These are phyloP conservation scores for Cheilosia impressa DNA, from an alignment of 2,888 invertebrate genomes.

Conservation along the genomic window DNA sequence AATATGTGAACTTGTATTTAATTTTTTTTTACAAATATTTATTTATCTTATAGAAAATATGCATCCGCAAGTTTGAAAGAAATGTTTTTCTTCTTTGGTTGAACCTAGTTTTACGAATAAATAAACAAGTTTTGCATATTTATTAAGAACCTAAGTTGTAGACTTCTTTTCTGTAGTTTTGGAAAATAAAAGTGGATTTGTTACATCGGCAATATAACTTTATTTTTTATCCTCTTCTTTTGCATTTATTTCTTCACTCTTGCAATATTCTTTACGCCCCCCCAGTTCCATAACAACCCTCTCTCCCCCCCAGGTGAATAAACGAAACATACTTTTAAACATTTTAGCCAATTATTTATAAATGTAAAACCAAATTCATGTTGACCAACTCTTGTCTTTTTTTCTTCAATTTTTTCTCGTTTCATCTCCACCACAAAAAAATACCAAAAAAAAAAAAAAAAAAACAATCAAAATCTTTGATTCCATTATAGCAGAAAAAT, in stretches of 20 bases:
- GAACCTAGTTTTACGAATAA: constrained; percentile 30
- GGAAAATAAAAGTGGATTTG: constrained; percentile 59
- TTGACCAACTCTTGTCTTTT: constrained; percentile 72
- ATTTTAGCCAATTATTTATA: constrained; percentile 25
- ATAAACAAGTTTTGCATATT: constrained; percentile 17
- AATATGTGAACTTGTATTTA: constrained; percentile 36
- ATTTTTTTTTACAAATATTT: constrained; percentile 41
- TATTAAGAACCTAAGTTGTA: constrained; percentile 49
- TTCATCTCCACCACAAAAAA: constrained; percentile 67
- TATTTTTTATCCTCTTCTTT: constrained; percentile 38
- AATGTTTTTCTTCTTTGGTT: constrained; percentile 18
- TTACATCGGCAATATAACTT: constrained; percentile 41
- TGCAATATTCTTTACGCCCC: constrained; percentile 21
- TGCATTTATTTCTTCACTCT: constrained; percentile 21
- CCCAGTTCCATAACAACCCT: not conserved
- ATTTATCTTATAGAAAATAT: constrained; percentile 41
- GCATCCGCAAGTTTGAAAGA: constrained; percentile 21
- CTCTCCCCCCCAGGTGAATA: constrained; percentile 29
- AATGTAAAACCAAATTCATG: constrained; percentile 65
- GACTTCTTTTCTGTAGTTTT: constrained; percentile 56
- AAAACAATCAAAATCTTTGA: constrained; percentile 38
- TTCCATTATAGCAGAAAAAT: constrained; percentile 82
- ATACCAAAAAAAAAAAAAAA: constrained; percentile 45
- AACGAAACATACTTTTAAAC: constrained; percentile 36
- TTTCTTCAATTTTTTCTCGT: constrained; percentile 74